phyloP scores from a whole-genome alignment of 2,888 invertebrate species.

The Rhodophaea formosa region DNA sequence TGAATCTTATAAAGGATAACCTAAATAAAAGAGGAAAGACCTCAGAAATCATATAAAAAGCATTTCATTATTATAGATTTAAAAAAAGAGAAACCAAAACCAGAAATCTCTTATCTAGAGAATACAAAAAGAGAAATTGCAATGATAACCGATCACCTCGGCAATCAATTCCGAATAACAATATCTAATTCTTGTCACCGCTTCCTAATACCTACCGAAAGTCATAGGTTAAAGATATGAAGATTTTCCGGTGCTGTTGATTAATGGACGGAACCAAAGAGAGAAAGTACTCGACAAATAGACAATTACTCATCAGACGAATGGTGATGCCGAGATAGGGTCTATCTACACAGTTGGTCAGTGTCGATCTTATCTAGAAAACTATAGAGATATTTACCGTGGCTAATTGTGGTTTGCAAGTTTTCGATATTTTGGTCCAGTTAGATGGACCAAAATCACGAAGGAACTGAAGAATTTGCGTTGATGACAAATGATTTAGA shows the following conservation, averaged over 20 bases:
- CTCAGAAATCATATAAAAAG: too few relatives aligned
- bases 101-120: background rate
- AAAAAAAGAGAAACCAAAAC: too few relatives aligned
- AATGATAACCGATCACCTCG: background rate
- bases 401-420: too few relatives aligned
- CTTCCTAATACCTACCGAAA: slow-evolving; percentile 7
- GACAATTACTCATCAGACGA: slow-evolving; percentile 19
- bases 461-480: too few relatives aligned
- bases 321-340: background rate
- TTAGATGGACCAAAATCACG: too few relatives aligned
- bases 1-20: too few relatives aligned
- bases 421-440: too few relatives aligned
- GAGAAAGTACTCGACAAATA: slow-evolving; percentile 17
- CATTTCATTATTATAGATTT: too few relatives aligned
- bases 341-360: background rate
- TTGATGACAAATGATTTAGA: too few relatives aligned
- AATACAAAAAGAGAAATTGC: background rate
- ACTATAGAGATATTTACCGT: too few relatives aligned
- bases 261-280: slow-evolving; percentile 4
- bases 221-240: slow-evolving; percentile 14
- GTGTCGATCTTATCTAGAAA: too few relatives aligned
- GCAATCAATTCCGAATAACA: background rate
- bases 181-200: background rate
- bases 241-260: slow-evolving; percentile 1
- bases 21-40: too few relatives aligned